phyloP scores from a whole-genome alignment of 1,140 invertebrate genomes.

The Ceratosolen solmsi region DNA sequence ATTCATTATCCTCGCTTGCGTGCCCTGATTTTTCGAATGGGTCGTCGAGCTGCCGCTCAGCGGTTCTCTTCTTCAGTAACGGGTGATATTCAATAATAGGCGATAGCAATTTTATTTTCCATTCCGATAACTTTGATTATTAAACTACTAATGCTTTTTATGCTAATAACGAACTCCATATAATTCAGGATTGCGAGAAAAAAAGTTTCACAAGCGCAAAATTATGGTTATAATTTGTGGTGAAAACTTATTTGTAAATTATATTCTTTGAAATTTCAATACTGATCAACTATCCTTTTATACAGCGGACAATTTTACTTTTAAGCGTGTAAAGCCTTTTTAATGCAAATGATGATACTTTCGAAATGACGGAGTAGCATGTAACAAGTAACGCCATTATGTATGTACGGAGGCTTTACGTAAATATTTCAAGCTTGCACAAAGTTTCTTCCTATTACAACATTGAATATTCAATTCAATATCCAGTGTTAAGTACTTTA shows the following conservation, averaged over 20 bases:
- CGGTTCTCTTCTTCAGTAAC: not conserved
- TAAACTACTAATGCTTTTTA: too few species aligned
- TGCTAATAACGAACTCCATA: not conserved
- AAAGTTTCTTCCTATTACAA: not conserved
- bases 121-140: not conserved
- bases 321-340: not conserved
- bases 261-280: not conserved
- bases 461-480: not conserved
- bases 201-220: too few species aligned
- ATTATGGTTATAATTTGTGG: too few species aligned
- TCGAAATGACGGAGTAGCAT: not conserved
- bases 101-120: not conserved
- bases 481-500: not conserved
- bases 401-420: not conserved
- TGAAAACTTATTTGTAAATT: too few species aligned
- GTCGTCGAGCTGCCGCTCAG: not conserved
- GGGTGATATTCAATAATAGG: not conserved
- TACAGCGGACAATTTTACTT: not conserved
- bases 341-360: not conserved
- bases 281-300: not conserved
- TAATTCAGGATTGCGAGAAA: too few species aligned
- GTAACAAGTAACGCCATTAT: not conserved
- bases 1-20: not conserved
- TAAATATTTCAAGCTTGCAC: not conserved
- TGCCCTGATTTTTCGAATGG: slow-evolving; percentile 45